These are phyloP conservation scores for Sigmodon hispidus DNA, from an alignment of 2,113 vertebrate species.

Conservation along the genomic window DNA sequence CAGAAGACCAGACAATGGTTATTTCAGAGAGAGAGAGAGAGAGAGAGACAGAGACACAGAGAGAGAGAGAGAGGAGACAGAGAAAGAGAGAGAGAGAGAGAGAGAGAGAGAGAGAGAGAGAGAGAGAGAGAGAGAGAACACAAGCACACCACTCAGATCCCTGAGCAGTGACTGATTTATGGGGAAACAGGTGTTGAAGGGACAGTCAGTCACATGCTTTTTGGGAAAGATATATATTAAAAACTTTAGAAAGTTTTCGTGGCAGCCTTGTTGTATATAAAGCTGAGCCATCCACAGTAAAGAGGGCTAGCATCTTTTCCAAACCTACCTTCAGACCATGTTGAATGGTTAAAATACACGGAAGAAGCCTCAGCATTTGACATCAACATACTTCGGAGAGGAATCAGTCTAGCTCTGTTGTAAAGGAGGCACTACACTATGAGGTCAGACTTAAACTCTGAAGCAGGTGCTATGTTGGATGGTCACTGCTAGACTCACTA, in stretches of 20 bases:
- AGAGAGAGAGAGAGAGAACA: not conserved
- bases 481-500: not conserved
- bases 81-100: too few species aligned
- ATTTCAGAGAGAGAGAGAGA: not conserved
- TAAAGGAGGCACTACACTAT: not conserved
- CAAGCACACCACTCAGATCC: not conserved
- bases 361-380: not conserved
- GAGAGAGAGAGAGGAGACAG: not conserved
- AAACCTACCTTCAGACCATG: not conserved
- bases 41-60: too few species aligned
- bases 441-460: not conserved
- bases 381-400: not conserved
- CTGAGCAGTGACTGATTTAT: not conserved
- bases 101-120: too few species aligned
- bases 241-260: not conserved
- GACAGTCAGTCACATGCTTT: not conserved
- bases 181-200: not conserved
- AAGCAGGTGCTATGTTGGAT: not conserved
- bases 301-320: not conserved
- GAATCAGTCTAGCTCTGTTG: not conserved
- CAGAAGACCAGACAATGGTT: not conserved
- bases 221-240: not conserved
- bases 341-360: not conserved
- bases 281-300: not conserved
- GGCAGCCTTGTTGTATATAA: not conserved